Evolutionary conservation across 1,140 invertebrate species (phyloP), one percentile per base, ranked within the genome.

Genomic region (Ruditapes philippinarum): DNA sequence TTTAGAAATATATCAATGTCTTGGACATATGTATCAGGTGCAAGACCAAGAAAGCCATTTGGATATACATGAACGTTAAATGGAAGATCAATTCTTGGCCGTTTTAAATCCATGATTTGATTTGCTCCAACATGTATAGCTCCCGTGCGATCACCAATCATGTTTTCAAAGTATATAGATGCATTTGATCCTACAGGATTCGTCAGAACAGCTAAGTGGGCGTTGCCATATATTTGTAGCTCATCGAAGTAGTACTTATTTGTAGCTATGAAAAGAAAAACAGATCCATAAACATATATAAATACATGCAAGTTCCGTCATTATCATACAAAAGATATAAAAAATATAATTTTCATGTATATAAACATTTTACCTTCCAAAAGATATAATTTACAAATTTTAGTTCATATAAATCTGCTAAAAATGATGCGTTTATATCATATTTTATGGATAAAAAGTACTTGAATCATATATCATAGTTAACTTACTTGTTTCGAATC

Each of bases 61-160:
- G 91, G 83, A 68, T 94, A 94, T 3, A 94, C 91, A 54, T 93
- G 93, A 0, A 93, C 93, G 68, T 80, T 93, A 82, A 94, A 94
- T 0, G 93, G 93, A 0, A 94, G 90, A 60, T 94, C 93, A 42
- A 94, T 93, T 28, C 70, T 74, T 22, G 81, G 65, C 74, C 93
- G 73, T 17, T 90, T 51, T 19, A 94, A 86, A 81, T 94, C 93
- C 93, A 94, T 92, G 0, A 81, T 85, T 79, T 93, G 93, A 31
- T 87, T 85, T 14, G 80, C 60, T 17, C 93, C 93, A 3, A 94
- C 89, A 88, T 94, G 93, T 19, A 94, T 81, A 12, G 93, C 90
- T 1, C 93, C 93, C 4, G 92, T 91, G 31, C 93, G 57, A 74
- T 94, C 93, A n/a, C 93, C 93, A 19, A 94, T 94, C 93, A 94